Evolutionary conservation across 92 coral and sea anemone genomes (phyloP), one percentile per base, ranked within the genome.

Genomic region (Parazoanthus darwini): DNA sequence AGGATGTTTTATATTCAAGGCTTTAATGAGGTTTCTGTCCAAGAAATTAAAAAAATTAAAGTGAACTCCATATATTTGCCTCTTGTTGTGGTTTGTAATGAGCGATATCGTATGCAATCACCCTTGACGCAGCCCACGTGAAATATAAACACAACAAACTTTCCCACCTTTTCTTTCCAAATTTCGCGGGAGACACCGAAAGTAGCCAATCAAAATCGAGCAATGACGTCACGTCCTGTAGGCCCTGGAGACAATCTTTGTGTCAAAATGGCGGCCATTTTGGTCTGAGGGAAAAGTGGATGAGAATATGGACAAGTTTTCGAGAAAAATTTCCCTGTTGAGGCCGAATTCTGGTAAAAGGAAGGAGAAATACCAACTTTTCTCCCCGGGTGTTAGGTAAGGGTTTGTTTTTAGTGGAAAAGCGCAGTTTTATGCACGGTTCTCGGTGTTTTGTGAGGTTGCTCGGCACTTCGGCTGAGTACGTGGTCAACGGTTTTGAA

Each of bases 181-280:
- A 95, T 95, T 95, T 95, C 98, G 98, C 98, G 98, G 98, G 92
- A 92, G 93, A 73, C 33, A 74, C 25, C 80, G 26, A 33, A 71
- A 38, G 77, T 51, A 87, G 92, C 98, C 98, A 95, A 95, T 95
- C 92, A 89, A 70, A 86, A 85, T 26, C 16, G n/a, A 39, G 20
- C 15, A 48, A 89, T 92, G 98, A 95, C 98, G 98, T 95, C 98
- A 95, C 54, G 86, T 33, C 87, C 87, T 58, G 33, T 25, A 75
- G 33, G 66, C 80, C 81, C 51, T 74, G 66, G 90, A 48, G 85
- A 78, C 75, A 77, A 88, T 72, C 74, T 88, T 90, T 91, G 91
- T 86, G 92, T 85, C 81, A 95, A 94, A 92, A 93, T 95, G 96
- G 98, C 98, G 94, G 93, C 92, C 94, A 95, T 93, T n/a, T 91